Percentiles rank a stretch among this genome's conserved stretches.
Evolutionary conservation across 2,113 vertebrate species (phyloP).

Genomic region (Chitala chitala): DNA sequence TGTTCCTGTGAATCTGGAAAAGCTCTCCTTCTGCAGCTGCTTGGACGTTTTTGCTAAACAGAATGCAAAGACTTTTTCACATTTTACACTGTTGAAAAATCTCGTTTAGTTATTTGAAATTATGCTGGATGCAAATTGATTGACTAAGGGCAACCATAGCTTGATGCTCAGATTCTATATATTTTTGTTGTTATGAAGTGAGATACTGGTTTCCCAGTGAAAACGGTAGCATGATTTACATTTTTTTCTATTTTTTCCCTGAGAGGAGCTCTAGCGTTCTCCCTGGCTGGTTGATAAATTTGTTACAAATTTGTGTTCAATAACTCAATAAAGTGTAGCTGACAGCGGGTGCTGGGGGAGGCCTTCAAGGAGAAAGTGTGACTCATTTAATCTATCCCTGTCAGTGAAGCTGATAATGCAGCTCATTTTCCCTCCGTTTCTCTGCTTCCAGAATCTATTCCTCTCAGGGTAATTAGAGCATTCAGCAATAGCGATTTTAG

Average conservation of each 20-base stretch:
- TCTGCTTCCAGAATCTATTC: conserved; percentile 19
- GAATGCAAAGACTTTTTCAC: neutral
- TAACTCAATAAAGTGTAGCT: conserved; percentile 61
- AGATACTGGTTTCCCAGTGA: neutral
- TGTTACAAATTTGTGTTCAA: conserved; percentile 60
- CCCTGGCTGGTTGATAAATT: conserved; percentile 57
- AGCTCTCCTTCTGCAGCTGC: too few relatives aligned
- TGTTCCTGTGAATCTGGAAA: too few relatives aligned
- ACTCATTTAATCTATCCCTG: conserved; percentile 57
- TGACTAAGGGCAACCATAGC: neutral
- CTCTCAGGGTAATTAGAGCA: conserved; percentile 19
- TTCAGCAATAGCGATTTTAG: conserved; percentile 16
- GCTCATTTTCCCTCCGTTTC: conserved; percentile 22
- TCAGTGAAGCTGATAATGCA: conserved; percentile 41
- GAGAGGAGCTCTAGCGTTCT: conserved; percentile 47
- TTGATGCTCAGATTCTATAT: neutral
- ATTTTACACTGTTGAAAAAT: neutral
- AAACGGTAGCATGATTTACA: conserved; percentile 18
- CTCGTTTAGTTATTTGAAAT: neutral
- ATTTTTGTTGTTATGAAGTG: conserved; percentile 1
- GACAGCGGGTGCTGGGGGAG: conserved; percentile 55
- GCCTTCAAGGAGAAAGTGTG: conserved; percentile 47
- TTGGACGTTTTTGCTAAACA: too few relatives aligned
- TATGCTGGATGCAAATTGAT: neutral
- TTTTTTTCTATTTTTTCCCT: conserved; percentile 58